Evolutionary conservation across 1,140 invertebrate species (phyloP).

Genomic region (Chymomyza costata): DNA sequence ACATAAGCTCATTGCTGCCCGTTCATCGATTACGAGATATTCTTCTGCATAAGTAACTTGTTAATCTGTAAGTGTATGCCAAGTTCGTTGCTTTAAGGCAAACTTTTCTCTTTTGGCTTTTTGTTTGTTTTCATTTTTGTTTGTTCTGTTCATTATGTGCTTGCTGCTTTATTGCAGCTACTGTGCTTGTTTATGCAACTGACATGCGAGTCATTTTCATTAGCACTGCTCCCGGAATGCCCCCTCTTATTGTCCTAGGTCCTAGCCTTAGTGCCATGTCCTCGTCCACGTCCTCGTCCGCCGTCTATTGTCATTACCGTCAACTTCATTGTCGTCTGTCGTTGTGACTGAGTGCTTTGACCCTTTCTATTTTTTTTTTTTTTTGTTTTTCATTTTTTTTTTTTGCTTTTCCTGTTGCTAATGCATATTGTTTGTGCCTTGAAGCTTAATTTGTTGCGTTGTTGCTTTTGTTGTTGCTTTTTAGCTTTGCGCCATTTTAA

Average conservation of each 20-base stretch:
- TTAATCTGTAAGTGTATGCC: too few species aligned
- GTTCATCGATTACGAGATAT: too few species aligned
- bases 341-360: slow-evolving; percentile 45
- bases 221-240: slow-evolving; percentile 39
- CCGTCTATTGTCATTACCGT: slow-evolving; percentile 61
- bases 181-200: slow-evolving; percentile 54
- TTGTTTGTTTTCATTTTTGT: too few species aligned
- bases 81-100: too few species aligned
- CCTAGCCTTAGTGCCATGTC: too few species aligned
- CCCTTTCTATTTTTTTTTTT: slow-evolving; percentile 23
- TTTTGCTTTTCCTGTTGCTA: slow-evolving; percentile 30
- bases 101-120: too few species aligned
- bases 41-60: too few species aligned
- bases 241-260: too few species aligned
- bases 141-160: slow-evolving; percentile 32
- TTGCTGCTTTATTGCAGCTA: background rate
- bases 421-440: slow-evolving; percentile 67
- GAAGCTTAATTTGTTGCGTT: slow-evolving; percentile 57
- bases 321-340: slow-evolving; percentile 21
- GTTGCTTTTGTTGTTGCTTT: slow-evolving; percentile 26
- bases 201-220: slow-evolving; percentile 42
- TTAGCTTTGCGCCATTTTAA: slow-evolving; percentile 57
- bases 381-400: slow-evolving; percentile 15
- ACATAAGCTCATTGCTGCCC: too few species aligned
- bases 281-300: too few species aligned